A percentile compares a stretch with the other conserved stretches of the same genome.
phyloP scores from a whole-genome alignment of 1,140 invertebrate species.

The Drosophila lowei region DNA sequence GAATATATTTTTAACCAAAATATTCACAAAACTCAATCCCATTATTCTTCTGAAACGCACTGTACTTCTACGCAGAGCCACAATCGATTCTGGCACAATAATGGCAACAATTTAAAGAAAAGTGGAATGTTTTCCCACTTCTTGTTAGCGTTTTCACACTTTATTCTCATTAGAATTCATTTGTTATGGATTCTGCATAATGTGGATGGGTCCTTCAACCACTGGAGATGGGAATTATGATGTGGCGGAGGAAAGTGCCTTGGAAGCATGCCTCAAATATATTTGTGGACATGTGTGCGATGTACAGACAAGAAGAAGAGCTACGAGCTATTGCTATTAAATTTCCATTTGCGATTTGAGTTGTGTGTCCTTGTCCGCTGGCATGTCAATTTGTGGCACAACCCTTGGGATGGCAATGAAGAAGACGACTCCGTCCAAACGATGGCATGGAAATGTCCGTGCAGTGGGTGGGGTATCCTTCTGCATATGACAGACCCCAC shows the following conservation, averaged over 20 bases:
- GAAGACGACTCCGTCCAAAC: neutral
- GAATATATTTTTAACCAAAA: too few species aligned
- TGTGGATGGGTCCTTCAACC: slow-evolving; percentile 10
- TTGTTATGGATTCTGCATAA: slow-evolving; percentile 63
- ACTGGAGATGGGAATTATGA: slow-evolving; percentile 38
- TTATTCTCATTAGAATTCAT: slow-evolving; percentile 50
- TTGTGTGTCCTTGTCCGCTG: slow-evolving; percentile 36
- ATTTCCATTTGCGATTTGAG: slow-evolving; percentile 72
- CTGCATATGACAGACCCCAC: too few species aligned
- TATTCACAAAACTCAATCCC: too few species aligned
- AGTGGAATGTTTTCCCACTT: slow-evolving; percentile 1
- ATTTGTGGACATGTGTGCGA: slow-evolving; percentile 37
- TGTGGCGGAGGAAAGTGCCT: slow-evolving; percentile 23
- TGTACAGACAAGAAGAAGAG: neutral
- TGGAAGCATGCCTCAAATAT: slow-evolving; percentile 6
- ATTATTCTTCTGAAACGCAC: too few species aligned
- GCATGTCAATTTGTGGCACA: slow-evolving; percentile 61
- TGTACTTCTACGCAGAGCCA: too few species aligned
- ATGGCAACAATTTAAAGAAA: neutral
- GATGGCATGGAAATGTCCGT: too few species aligned
- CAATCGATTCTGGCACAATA: neutral
- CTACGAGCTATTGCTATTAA: slow-evolving; percentile 43
- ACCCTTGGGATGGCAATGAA: slow-evolving; percentile 22
- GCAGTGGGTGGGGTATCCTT: too few species aligned
- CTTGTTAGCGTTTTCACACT: slow-evolving; percentile 19